phyloP scores from a whole-genome alignment of 2,888 invertebrate species.

The Chydorus sphaericus region DNA sequence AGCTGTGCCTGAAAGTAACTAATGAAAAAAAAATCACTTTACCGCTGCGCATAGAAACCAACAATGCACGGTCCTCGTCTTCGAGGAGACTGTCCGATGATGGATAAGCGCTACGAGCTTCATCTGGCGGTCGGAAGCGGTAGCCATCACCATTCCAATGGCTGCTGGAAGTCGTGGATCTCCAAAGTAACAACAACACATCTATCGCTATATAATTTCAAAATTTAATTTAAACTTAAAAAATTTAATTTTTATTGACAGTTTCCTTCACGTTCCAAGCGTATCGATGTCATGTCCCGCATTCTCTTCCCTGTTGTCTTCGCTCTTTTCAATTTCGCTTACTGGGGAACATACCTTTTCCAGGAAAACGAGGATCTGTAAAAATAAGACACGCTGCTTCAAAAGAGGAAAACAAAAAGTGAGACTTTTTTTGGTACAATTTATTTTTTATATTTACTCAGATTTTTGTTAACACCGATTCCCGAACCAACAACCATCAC shows the following conservation, averaged over 20 bases:
- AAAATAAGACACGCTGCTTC: too few species aligned
- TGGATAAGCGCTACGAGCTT: conserved; percentile 77
- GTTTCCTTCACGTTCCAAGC: conserved; percentile 87
- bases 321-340: conserved; percentile 85
- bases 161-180: conserved; percentile 14
- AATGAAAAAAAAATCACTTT: too few species aligned
- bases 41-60: neutral
- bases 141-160: neutral
- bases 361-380: conserved; percentile 37
- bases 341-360: conserved; percentile 80
- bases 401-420: too few species aligned
- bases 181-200: conserved; percentile 13
- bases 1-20: too few species aligned
- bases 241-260: conserved; percentile 71
- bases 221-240: too few species aligned
- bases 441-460: too few species aligned
- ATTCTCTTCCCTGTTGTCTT: conserved; percentile 90
- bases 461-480: too few species aligned
- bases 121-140: conserved; percentile 43
- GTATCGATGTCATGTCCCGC: conserved; percentile 92
- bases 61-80: conserved; percentile 1
- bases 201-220: too few species aligned
- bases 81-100: conserved; percentile 46
- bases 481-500: too few species aligned
- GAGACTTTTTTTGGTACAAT: too few species aligned